phyloP scores from a whole-genome alignment of 2,113 vertebrate genomes.

The Climacteris rufus region DNA sequence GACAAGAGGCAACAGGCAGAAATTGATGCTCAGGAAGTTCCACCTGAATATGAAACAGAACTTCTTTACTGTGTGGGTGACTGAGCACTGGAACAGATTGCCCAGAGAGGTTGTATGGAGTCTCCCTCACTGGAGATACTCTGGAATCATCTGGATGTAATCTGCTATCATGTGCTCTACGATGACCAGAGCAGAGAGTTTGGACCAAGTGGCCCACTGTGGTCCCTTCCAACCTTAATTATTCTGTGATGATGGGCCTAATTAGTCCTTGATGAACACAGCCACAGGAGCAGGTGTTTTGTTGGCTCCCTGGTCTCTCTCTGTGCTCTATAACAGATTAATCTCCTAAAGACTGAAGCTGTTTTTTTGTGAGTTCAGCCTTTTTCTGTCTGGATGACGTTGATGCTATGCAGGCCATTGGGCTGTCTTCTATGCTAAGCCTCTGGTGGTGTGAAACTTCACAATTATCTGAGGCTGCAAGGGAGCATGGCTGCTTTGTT shows the following conservation, averaged over 20 bases:
- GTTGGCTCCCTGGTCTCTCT: neutral
- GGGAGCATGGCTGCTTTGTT: neutral
- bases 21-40: neutral
- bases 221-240: neutral
- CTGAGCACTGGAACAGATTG: rapidly evolving
- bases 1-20: neutral
- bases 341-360: neutral
- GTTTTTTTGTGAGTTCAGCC: neutral
- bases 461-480: neutral
- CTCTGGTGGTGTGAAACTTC: neutral
- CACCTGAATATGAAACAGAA: neutral
- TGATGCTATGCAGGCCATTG: neutral
- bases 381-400: neutral
- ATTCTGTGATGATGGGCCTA: neutral
- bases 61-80: neutral
- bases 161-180: neutral
- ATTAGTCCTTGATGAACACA: neutral
- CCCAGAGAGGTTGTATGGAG: neutral
- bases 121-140: neutral
- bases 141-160: neutral
- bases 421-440: neutral
- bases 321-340: neutral
- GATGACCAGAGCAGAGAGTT: neutral
- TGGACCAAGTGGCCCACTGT: neutral
- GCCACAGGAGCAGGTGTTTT: neutral